Conservation (phyloP, 2,888 invertebrate species). For the Drosophila mulleri region DNA sequence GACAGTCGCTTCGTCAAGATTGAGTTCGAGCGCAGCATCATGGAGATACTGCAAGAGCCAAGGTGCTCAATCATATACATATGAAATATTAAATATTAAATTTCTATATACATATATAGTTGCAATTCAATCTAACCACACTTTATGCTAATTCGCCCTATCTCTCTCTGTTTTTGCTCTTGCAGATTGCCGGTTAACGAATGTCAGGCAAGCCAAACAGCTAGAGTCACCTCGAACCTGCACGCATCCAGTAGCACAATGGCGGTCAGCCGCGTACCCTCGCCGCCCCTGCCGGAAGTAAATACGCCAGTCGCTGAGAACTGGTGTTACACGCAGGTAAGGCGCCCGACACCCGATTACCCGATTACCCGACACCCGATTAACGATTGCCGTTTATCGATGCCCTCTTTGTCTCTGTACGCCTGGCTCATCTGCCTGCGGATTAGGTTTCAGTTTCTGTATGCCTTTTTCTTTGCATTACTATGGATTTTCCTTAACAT, state of each 20-base stretch:
- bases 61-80: conserved; percentile 56
- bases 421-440: conserved; percentile 10
- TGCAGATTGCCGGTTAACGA: conserved; percentile 92
- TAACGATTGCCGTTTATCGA: neutral
- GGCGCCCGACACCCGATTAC: conserved; percentile 21
- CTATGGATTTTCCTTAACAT: conserved; percentile 61
- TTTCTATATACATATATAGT: neutral
- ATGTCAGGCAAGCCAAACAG: conserved; percentile 92
- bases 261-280: conserved; percentile 98
- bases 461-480: conserved; percentile 51
- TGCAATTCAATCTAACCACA: conserved; percentile 38
- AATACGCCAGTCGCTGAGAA: conserved; percentile 99
- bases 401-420: neutral
- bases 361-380: neutral
- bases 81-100: neutral
- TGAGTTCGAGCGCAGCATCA: conserved; percentile 84
- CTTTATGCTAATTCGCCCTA: conserved; percentile 35
- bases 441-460: conserved; percentile 58
- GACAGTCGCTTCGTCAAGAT: conserved; percentile 77
- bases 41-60: conserved; percentile 83
- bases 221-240: conserved; percentile 93
- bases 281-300: conserved; percentile 97
- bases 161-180: conserved; percentile 79
- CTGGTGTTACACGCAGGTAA: conserved; percentile 99
- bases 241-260: conserved; percentile 94